These are phyloP conservation scores for Ochropleura plecta DNA, from an alignment of 2,888 invertebrate genomes.

Conservation along the genomic window DNA sequence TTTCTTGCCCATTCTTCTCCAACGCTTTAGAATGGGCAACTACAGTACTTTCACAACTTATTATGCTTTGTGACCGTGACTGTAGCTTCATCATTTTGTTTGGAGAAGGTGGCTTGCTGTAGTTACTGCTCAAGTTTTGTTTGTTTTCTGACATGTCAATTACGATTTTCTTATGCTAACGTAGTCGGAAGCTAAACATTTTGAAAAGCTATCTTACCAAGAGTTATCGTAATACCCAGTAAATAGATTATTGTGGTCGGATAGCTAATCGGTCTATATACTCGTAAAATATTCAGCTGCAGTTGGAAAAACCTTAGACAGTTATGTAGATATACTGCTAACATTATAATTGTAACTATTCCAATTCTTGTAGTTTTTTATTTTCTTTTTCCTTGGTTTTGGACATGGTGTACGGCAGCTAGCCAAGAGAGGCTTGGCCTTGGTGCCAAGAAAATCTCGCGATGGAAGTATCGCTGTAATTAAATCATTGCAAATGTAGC, in stretches of 20 bases:
- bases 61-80: too few relatives aligned
- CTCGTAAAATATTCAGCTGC: background rate
- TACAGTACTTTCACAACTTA: too few relatives aligned
- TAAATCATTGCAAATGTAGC: background rate
- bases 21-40: too few relatives aligned
- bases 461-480: conserved; percentile 21
- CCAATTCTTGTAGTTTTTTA: conserved; percentile 1
- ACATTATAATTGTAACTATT: background rate
- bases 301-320: background rate
- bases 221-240: background rate
- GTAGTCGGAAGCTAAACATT: too few relatives aligned
- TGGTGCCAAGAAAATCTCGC: conserved; percentile 41
- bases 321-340: background rate
- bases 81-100: too few relatives aligned
- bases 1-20: too few relatives aligned
- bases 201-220: background rate
- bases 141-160: too few relatives aligned
- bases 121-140: too few relatives aligned
- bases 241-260: background rate
- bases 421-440: conserved; percentile 33
- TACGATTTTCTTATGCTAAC: too few relatives aligned
- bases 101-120: too few relatives aligned
- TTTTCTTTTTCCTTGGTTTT: conserved; percentile 21
- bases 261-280: too few relatives aligned
- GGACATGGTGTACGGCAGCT: conserved; percentile 29